Evolutionary conservation across 2,113 vertebrate genomes (phyloP), one percentile per base, ranked within the genome.

Genomic region (Mormyrus lacerda): DNA sequence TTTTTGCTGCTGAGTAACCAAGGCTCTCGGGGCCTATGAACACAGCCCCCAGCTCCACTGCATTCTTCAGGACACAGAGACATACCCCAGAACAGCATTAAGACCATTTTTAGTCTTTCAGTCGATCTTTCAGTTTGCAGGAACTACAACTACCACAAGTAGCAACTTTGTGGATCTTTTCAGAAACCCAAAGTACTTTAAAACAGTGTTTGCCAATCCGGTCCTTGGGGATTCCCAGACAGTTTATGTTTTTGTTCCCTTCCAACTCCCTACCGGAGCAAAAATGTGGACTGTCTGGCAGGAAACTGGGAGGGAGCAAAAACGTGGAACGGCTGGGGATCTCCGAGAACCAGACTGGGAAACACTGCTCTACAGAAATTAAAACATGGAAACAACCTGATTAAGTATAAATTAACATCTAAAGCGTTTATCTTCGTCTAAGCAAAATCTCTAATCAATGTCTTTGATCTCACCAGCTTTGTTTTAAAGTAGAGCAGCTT

Each of bases 401-500:
- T 69, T n/a, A 69, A n/a, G n/a, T 69, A 3, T 10, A 69, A 13
- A 11, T 69, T 13, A 3, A 69, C 61, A 31, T 84, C 1, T 21
- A 47, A 45, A 84, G n/a, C n/a, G 10, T 69, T 27, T 4, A 84
- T 39, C 69, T 8, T 27, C 2, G 8, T 19, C 24, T 17, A 47
- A n/a, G 17, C 3, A 31, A 85, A 73, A 17, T 24, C 39, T 15
- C 0, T 21, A 45, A 10, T 82, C 10, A n/a, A 88, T 47, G 2
- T 5, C 82, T 55, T 61, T 19, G 69, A 42, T 90, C 96, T 96
- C 95, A 99, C 98, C 97, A 99, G 92, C 0, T 94, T 94, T 35
- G 95, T 95, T 96, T 97, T 99, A 87, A 97, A 98, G 93, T 99
- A 99, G 1, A 97, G 91, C 89, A 99, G 93, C 85, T 95, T 98